These are phyloP conservation scores for Akabosia matsudoensis DNA, from an alignment of 1,140 invertebrate genomes.

Conservation along the genomic window DNA sequence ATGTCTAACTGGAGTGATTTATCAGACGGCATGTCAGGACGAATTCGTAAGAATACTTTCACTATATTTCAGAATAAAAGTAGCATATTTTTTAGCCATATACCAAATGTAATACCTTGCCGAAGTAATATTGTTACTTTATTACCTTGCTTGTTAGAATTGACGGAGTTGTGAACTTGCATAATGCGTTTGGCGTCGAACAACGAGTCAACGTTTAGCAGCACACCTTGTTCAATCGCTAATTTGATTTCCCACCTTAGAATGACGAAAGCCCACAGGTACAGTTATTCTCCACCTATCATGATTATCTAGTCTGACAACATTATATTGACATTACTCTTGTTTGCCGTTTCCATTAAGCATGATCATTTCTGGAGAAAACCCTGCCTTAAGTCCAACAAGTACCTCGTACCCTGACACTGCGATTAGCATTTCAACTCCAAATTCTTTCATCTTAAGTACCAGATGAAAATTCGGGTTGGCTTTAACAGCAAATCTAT, in stretches of 20 bases:
- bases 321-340: constrained; percentile 31
- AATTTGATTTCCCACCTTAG: constrained; percentile 50
- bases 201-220: constrained; percentile 53
- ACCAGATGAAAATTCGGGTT: constrained; percentile 51
- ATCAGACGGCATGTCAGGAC: constrained; percentile 10
- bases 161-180: constrained; percentile 21
- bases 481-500: constrained; percentile 51
- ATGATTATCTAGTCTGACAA: neutral
- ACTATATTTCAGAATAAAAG: constrained; percentile 14
- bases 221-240: constrained; percentile 50
- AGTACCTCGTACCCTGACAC: constrained; percentile 53
- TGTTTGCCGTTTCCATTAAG: constrained; percentile 55
- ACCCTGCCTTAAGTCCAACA: constrained; percentile 50
- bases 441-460: constrained; percentile 47
- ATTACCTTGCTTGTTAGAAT: constrained; percentile 8
- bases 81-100: neutral
- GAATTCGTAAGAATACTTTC: constrained; percentile 32
- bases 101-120: neutral
- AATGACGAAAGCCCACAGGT: neutral
- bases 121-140: too few relatives aligned
- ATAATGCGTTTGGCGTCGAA: constrained; percentile 51
- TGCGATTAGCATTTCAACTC: constrained; percentile 47
- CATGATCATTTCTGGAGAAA: constrained; percentile 48
- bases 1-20: constrained; percentile 55
- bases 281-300: neutral